Percentiles rank a stretch among this genome's conserved stretches.
phyloP scores from a whole-genome alignment of 2,888 invertebrate species.

The Conus canariensis region DNA sequence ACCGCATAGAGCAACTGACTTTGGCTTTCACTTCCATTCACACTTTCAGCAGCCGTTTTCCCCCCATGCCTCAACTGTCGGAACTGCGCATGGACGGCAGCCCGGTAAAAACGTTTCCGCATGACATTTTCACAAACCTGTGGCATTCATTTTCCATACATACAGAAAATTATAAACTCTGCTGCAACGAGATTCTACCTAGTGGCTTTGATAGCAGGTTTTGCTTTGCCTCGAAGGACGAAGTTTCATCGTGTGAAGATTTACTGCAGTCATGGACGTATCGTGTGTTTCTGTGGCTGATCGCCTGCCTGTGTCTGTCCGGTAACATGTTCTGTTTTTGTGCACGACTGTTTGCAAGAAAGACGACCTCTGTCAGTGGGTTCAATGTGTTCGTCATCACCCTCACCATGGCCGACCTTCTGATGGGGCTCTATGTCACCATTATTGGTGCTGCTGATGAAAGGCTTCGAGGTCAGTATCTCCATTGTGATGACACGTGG shows the following conservation, averaged over 20 bases:
- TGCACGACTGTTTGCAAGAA: neutral
- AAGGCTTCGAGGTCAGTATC: neutral
- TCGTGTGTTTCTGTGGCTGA: neutral
- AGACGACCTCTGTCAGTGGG: neutral
- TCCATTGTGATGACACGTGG: neutral
- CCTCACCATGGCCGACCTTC: neutral
- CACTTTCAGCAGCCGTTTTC: neutral
- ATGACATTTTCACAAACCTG: neutral
- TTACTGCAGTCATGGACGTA: conserved; percentile 3
- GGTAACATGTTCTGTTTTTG: neutral
- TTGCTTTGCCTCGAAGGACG: neutral
- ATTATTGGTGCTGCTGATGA: conserved; percentile 9
- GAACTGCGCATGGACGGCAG: neutral
- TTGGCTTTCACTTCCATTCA: neutral
- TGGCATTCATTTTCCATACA: neutral
- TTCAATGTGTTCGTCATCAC: neutral
- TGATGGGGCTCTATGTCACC: neutral
- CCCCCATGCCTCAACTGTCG: neutral
- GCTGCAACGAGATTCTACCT: neutral
- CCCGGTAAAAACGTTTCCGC: neutral
- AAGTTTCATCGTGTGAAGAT: neutral
- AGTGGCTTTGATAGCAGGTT: neutral
- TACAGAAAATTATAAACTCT: neutral
- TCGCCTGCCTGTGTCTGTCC: neutral
- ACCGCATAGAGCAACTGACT: neutral